A percentile compares a stretch with the other conserved stretches of the same genome.
Conservation (phyloP, 30 jellyfish, hydroid and myxozoan species). For the Rhopilema esculentum region DNA sequence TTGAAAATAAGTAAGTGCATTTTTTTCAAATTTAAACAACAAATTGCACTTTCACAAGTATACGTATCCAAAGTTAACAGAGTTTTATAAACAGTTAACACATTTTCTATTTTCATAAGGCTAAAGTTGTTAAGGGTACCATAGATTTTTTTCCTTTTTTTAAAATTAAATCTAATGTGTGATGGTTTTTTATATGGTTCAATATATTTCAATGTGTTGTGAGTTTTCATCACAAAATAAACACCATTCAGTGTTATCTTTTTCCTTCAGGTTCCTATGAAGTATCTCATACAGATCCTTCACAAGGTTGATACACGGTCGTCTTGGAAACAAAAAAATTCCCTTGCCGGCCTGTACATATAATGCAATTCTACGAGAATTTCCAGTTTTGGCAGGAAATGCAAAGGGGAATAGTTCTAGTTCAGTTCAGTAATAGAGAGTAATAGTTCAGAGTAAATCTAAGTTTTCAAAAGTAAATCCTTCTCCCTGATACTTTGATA, state of each 20-base stretch:
- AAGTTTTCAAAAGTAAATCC: neutral
- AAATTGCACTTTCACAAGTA: neutral
- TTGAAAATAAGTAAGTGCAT: neutral
- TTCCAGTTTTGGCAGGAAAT: constrained; percentile 4
- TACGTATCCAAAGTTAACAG: neutral
- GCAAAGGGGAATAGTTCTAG: neutral
- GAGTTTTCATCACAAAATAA: neutral
- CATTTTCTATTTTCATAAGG: neutral
- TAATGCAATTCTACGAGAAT: constrained; percentile 1
- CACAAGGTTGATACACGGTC: constrained; percentile 36
- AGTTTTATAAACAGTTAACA: neutral
- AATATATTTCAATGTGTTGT: neutral
- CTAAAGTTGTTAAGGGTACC: neutral
- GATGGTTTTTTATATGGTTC: neutral
- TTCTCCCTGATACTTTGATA: neutral
- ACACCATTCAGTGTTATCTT: too few species aligned
- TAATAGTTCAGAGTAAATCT: neutral
- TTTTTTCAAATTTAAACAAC: neutral
- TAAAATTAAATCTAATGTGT: neutral
- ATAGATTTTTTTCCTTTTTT: neutral
- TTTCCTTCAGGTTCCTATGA: constrained; percentile 23
- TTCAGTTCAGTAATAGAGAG: neutral
- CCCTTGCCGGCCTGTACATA: constrained; percentile 60
- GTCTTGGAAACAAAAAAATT: constrained; percentile 35
- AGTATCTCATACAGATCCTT: constrained; percentile 29